Evolutionary conservation across 2,113 vertebrate genomes (phyloP).

Genomic region (Tapirus terrestris): DNA sequence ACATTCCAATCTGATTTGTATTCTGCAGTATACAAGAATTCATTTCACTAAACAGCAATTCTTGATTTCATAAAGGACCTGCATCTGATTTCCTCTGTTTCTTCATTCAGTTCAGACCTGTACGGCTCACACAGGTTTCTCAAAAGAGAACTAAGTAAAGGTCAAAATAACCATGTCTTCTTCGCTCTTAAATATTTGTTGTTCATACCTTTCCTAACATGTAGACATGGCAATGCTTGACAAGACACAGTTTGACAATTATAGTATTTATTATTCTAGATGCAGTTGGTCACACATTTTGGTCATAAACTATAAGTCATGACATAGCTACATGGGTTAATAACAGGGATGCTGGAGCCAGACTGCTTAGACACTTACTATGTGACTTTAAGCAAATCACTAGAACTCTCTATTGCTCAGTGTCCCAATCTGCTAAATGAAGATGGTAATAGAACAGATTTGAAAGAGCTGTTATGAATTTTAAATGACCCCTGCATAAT

Average conservation of each 20-base stretch:
- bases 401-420: not conserved
- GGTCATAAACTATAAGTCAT: not conserved
- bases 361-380: not conserved
- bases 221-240: not conserved
- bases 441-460: constrained; percentile 15
- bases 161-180: not conserved
- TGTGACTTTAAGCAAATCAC: not conserved
- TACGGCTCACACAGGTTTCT: not conserved
- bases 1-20: not conserved
- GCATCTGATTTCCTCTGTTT: not conserved
- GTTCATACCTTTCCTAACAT: not conserved
- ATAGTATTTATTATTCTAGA: not conserved
- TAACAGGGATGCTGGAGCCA: not conserved
- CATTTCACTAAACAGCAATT: not conserved
- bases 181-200: not conserved
- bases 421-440: not conserved
- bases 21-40: not conserved
- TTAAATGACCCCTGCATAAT: not conserved
- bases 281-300: not conserved
- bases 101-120: not conserved
- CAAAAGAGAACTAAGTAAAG: not conserved
- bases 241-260: not conserved
- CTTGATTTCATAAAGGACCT: not conserved
- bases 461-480: not conserved
- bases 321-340: not conserved